Base-by-base conservation (phyloP, 2,888 invertebrate genomes). In the Cataglyphis livida region DNA sequence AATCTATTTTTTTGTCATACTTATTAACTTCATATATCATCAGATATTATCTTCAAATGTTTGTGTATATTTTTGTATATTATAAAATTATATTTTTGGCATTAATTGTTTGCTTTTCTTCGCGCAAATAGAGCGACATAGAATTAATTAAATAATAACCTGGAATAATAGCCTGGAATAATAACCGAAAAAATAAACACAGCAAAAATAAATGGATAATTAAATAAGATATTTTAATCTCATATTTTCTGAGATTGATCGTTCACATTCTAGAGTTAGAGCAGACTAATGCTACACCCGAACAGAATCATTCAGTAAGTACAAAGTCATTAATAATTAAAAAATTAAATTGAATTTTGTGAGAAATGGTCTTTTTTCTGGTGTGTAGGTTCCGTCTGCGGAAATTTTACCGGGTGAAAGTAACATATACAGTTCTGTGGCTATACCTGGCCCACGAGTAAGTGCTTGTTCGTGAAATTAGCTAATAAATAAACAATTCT, bases 391-490 rank as follows among this genome's bases (percentile, higher is more conserved):
- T 38, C 41, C 25, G 51, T 84, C 91, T 28, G 90, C 92, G 25
- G 92, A 92, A 84, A 92, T 92, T 68, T 48, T 89, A 41, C 91
- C 92, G 28, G 92, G 91, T 9, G 93, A 93, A 82, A 92, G 93
- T 82, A 92, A 92, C 83, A 79, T 87, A 44, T 91, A 92, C 21
- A 91, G 90, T 86, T 90, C 94, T 3, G 86, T 94, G 5, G 93
- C 94, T 48, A 79, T 94, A 73, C 92, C 94, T 57, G 95, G 95
- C 79, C 94, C 93, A 68, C 91, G 94, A 83, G 95, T 95, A 91
- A 91, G 91, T 90, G 61, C 57, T 44, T 12, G 12, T 44, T 59
- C 0, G 4, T 51, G 51, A 74, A 38, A 10, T 61, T 51, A 79
- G 2, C 35, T 57, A 81, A 61, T 41, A 32, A 81, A 61, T 41